Conservation (phyloP, 2,888 invertebrate genomes). For the Dasysyrphus tricinctus region DNA sequence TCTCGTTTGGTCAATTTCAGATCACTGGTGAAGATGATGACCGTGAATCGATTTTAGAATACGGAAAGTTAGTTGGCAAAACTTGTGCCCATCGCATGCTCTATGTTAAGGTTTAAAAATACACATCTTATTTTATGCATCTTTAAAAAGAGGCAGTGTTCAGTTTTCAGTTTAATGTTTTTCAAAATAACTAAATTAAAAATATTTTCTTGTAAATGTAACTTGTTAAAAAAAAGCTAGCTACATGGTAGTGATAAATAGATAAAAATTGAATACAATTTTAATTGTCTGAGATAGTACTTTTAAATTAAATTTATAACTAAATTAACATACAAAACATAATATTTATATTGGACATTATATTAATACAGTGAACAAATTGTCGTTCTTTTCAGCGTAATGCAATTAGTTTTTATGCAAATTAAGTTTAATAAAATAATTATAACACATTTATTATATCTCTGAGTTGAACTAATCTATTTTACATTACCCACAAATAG, state of each 20-base stretch:
- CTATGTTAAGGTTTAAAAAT: constrained; percentile 77
- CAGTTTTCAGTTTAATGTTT: constrained; percentile 45
- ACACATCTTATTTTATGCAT: neutral
- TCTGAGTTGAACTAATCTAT: neutral
- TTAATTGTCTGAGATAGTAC: constrained; percentile 39
- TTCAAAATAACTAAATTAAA: constrained; percentile 16
- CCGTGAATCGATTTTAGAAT: constrained; percentile 80
- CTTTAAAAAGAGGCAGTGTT: constrained; percentile 43
- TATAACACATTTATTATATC: constrained; percentile 1
- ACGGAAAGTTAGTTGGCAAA: constrained; percentile 81
- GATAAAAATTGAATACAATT: constrained; percentile 23
- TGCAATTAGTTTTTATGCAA: constrained; percentile 52
- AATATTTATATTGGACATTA: constrained; percentile 50
- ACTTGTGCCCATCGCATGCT: constrained; percentile 81
- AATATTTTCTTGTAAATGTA: constrained; percentile 38
- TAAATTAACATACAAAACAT: constrained; percentile 18
- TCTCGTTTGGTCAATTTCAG: constrained; percentile 76
- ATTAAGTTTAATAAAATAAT: constrained; percentile 40
- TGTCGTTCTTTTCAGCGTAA: constrained; percentile 34
- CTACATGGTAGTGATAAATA: constrained; percentile 28
- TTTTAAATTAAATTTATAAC: constrained; percentile 41
- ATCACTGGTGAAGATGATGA: constrained; percentile 76
- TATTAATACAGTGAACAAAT: constrained; percentile 11
- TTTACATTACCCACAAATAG: neutral
- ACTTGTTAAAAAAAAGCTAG: constrained; percentile 33